These are phyloP conservation scores for Lydus trimaculatus DNA, from an alignment of 2,888 invertebrate species.

Conservation along the genomic window DNA sequence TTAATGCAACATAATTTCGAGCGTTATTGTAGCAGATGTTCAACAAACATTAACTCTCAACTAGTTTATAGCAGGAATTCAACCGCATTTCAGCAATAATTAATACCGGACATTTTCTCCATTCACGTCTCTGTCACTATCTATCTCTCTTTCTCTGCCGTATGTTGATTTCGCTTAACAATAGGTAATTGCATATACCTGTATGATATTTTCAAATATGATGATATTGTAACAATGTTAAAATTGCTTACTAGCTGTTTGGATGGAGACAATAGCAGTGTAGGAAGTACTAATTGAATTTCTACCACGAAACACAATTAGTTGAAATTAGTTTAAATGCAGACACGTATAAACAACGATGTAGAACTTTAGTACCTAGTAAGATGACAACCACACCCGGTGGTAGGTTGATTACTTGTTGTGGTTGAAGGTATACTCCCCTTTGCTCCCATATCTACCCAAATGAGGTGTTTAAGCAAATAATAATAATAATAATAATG, in stretches of 20 bases:
- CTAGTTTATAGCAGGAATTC: not conserved
- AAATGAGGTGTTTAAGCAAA: no score
- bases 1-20: not conserved
- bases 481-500: no score
- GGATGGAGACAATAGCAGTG: not conserved
- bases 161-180: not conserved
- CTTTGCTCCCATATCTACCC: no score
- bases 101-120: not conserved
- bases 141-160: not conserved
- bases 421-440: not conserved
- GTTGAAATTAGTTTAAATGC: not conserved
- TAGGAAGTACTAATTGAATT: not conserved
- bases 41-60: not conserved
- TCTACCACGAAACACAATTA: not conserved
- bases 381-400: not conserved
- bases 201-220: not conserved
- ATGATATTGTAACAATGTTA: not conserved
- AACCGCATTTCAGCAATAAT: not conserved
- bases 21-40: not conserved
- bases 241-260: not conserved
- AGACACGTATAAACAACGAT: not conserved
- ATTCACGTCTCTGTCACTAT: not conserved
- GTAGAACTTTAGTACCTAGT: not conserved
- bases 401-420: not conserved
- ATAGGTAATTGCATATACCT: not conserved